phyloP scores from a whole-genome alignment of 35 echinoderm and acorn worm genomes.

The Eucidaris tribuloides region DNA sequence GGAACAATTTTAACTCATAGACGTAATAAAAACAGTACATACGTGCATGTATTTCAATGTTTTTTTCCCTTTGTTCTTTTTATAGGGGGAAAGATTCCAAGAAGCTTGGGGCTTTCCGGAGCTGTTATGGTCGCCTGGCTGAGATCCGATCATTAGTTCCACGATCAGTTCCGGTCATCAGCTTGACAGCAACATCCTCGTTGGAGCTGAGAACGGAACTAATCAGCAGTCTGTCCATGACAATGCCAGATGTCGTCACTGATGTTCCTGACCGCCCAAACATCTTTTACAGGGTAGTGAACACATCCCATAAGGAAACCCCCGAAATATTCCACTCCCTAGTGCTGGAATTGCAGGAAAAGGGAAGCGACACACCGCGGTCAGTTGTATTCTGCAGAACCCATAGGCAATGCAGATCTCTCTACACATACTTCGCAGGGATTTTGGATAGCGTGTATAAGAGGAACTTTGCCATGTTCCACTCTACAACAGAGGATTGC shows the following conservation, averaged over 20 bases:
- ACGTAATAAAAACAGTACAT: too few relatives aligned
- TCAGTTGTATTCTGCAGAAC: neutral
- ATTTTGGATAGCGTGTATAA: neutral
- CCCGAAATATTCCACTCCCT: neutral
- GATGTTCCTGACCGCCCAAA: neutral
- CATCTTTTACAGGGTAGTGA: neutral
- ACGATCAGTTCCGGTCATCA: neutral
- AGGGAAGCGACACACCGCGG: neutral
- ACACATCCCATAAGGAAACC: neutral
- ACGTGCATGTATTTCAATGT: too few relatives aligned
- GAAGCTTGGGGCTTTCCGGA: neutral
- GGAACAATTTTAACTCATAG: too few relatives aligned
- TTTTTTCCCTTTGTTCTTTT: neutral
- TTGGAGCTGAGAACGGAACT: neutral
- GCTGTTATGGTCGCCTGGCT: neutral
- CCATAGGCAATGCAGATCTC: neutral
- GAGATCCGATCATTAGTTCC: neutral
- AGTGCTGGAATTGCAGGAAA: neutral
- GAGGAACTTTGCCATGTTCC: conserved; percentile 5
- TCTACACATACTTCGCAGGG: neutral
- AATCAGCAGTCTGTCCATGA: neutral
- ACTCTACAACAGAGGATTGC: neutral
- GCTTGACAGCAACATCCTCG: neutral
- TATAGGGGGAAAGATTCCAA: neutral
- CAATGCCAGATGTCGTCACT: neutral